Conservation (phyloP, 2,888 invertebrate genomes). For the Nomada lathburiana region DNA sequence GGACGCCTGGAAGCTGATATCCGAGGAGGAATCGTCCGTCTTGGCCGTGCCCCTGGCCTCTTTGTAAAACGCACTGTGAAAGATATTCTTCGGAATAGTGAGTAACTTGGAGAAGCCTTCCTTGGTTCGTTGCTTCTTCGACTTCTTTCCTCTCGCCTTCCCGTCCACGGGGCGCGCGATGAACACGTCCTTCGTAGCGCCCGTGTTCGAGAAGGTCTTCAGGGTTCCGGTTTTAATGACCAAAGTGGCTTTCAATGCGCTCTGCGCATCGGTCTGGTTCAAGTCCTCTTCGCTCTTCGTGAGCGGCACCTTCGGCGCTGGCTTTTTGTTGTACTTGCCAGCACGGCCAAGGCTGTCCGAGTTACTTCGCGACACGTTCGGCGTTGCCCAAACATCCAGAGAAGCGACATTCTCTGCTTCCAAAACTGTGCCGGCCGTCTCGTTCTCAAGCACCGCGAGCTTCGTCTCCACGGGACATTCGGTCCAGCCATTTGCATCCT, state of each 20-base stretch:
- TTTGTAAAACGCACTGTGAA: conserved; percentile 80
- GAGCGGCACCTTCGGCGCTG: conserved; percentile 85
- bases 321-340: conserved; percentile 86
- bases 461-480: neutral
- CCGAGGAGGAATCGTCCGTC: conserved; percentile 64
- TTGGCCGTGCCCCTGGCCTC: conserved; percentile 67
- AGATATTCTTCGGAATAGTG: conserved; percentile 80
- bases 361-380: conserved; percentile 69
- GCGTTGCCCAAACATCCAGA: conserved; percentile 21
- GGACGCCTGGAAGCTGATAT: conserved; percentile 64
- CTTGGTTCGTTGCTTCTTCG: conserved; percentile 68
- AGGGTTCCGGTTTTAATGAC: conserved; percentile 85
- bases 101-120: conserved; percentile 79
- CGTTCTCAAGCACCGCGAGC: neutral
- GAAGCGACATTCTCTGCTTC: conserved; percentile 21
- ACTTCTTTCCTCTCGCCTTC: conserved; percentile 68
- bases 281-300: conserved; percentile 62
- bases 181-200: conserved; percentile 74
- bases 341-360: conserved; percentile 80
- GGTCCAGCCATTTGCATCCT: neutral
- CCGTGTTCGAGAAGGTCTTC: conserved; percentile 76
- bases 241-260: conserved; percentile 85
- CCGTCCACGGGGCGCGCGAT: conserved; percentile 66
- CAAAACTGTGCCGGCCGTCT: neutral
- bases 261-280: conserved; percentile 60